Base-by-base conservation (phyloP, 2,888 invertebrate genomes). In the Conistra vaccinii region DNA sequence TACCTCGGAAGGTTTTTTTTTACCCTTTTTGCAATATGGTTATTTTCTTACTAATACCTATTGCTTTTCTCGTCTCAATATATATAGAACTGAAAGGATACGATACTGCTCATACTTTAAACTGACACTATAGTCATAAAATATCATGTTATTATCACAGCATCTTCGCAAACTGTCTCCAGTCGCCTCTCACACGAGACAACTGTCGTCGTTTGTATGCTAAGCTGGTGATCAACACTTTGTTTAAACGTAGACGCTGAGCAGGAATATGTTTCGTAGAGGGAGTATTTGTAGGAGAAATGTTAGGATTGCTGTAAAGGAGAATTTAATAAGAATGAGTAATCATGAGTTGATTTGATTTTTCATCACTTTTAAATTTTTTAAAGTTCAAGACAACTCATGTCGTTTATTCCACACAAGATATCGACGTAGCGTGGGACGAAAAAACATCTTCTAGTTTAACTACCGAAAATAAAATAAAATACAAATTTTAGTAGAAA, bases 401-500 rank as follows among this genome's bases (percentile, higher is more conserved):
- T 75, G 12, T 6, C 26, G 29, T 5, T 3, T 26, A 26, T 17
- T 23, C n/a, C n/a, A 60, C 23, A 17, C 26, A 32, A 5, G 26
- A 42, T 32, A 58, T 0, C 12, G 23, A 26, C n/a, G 5, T 29
- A 26, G 45, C 42, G 62, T 45, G 42, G 2, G 51, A 14, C 29
- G 48, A 35, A 29, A 53, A 58, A 32, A 35, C 20, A 12, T 60
- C 26, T 58, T 45, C 62, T 51, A 67, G 77, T 73, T 85, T 73
- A 83, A 73, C 78, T 29, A 70, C 60, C n/a, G n/a, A 70, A 55
- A 55, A n/a, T n/a, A n/a, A n/a, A 63, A 83, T 82, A 71, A 85
- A 81, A 75, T 42, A 67, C n/a, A 35, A 61, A 68, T 85, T 85
- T 83, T 65, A 85, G 69, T 82, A 48, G 69, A 77, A 83, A 85